Evolutionary conservation across 2,797 vertebrate genomes (phyloP), one percentile per base, ranked within the genome.

Genomic region (Taenioides sp.): DNA sequence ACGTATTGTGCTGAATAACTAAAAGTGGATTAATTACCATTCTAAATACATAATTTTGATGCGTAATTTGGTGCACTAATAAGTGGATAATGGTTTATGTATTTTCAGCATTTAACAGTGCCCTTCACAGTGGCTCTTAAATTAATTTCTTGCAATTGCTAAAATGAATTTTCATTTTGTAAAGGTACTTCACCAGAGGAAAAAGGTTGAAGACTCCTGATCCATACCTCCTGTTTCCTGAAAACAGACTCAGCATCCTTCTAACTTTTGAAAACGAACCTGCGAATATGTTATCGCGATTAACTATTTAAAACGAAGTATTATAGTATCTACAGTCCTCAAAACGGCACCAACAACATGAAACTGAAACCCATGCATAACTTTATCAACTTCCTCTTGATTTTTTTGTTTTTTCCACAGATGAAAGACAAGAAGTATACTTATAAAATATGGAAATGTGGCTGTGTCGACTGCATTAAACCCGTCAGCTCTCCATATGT

Each of bases 401-500:
- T 47, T 47, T 47, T 43, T 16, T 37, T 10, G 7, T 47, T 54
- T 54, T 6, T 54, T 3, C 50, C 52, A n/a, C 52, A 54, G 52
- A 54, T 22, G 52, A 54, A 54, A 54, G 52, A 54, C 20, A 54
- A n/a, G 52, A 54, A 54, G 7, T 10, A 54, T 22, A 54, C n/a
- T 52, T 52, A 18, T 20, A 17, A 10, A 55, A 55, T 55, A 12
- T 5, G 23, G 11, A 27, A 58, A 22, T 58, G 25, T 23, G 11
- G 11, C 23, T 23, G 14, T 58, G 57, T 59, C 4, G 12, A 7
- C 65, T 65, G 5, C 20, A 40, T 22, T 11, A 57, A 49, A 67
- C 72, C 59, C 28, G 28, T 37, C 10, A 55, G 66, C 66, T 27
- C 27, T 67, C 64, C 25, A 25, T 49, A 17, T 63, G 59, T 17